Base-by-base conservation (phyloP, 2,888 invertebrate genomes). In the Sesia bembeciformis region DNA sequence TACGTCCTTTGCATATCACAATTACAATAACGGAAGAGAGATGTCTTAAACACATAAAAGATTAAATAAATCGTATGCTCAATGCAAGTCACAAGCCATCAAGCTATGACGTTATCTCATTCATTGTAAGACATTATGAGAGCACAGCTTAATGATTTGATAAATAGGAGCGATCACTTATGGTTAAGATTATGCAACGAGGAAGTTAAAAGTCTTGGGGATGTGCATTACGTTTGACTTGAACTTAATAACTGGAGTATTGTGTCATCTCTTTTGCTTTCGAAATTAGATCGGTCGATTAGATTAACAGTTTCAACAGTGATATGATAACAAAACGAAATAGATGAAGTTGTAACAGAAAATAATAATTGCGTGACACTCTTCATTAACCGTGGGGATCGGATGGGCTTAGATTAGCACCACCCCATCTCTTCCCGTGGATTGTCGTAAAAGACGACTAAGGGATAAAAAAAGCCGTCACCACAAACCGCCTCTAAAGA, bases 111-210 rank as follows among this genome's bases (percentile, higher is more conserved):
- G 53, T 52, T 54, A 54, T 53, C 57, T 51, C 52, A 56, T 57
- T 54, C 51, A 65, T 66, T 64, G 60, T 51, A 50, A 55, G 42
- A 60, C 62, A 62, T 67, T 61, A 65, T 40, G 52, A 57, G 53
- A 52, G 56, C 61, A 61, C 62, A 62, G 60, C 60, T 63, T 59
- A 68, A 68, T 68, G 62, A 67, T 68, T 70, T 72, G 68, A 75
- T 66, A 70, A 75, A 75, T 64, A 62, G 63, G 59, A 67, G 65
- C 68, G 62, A 70, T 75, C 69, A 68, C 58, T 65, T 65, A 65
- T 56, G 49, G 54, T 52, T 50, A 6, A 50, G 52, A 52, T 76
- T 70, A 66, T 64, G 60, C 67, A 66, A 76, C 59, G 52, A 64
- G 64, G 66, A 68, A 70, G 63, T 63, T 7, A 40, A 53, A 50